phyloP scores from a whole-genome alignment of 2,113 vertebrate genomes.

The Ictalurus furcatus region DNA sequence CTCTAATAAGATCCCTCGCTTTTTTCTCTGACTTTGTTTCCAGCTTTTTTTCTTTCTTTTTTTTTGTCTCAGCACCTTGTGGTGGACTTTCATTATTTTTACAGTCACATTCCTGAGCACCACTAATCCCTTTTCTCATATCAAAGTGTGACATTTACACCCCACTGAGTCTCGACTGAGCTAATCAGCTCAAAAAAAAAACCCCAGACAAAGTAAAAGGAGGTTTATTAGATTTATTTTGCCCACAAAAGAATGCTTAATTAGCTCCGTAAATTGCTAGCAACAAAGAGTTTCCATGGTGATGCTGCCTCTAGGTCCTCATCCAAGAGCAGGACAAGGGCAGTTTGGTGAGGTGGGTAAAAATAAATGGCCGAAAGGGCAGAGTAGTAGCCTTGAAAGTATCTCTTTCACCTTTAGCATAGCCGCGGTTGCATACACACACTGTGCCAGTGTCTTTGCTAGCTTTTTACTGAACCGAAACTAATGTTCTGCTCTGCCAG shows the following conservation, averaged over 20 bases:
- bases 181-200: slow-evolving; percentile 43
- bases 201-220: neutral
- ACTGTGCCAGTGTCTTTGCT: no score
- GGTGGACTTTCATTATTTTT: neutral
- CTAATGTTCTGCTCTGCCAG: neutral
- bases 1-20: neutral
- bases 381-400: slow-evolving; percentile 1
- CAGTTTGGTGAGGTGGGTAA: slow-evolving; percentile 24
- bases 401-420: neutral
- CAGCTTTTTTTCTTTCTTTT: neutral
- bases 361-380: slow-evolving; percentile 22
- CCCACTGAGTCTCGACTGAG: slow-evolving; percentile 23
- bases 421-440: neutral
- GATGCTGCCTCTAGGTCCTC: neutral
- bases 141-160: slow-evolving; percentile 18
- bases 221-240: slow-evolving; percentile 29
- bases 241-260: slow-evolving; percentile 39
- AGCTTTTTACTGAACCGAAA: neutral
- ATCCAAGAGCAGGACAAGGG: slow-evolving; percentile 14
- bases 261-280: slow-evolving; percentile 45
- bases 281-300: slow-evolving; percentile 41
- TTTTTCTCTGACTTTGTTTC: neutral
- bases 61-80: neutral
- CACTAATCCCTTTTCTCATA: slow-evolving; percentile 23
- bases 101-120: slow-evolving; percentile 20